These are phyloP conservation scores for Pseudomyrmex sp. DNA, from an alignment of 1,140 invertebrate species.

Conservation along the genomic window DNA sequence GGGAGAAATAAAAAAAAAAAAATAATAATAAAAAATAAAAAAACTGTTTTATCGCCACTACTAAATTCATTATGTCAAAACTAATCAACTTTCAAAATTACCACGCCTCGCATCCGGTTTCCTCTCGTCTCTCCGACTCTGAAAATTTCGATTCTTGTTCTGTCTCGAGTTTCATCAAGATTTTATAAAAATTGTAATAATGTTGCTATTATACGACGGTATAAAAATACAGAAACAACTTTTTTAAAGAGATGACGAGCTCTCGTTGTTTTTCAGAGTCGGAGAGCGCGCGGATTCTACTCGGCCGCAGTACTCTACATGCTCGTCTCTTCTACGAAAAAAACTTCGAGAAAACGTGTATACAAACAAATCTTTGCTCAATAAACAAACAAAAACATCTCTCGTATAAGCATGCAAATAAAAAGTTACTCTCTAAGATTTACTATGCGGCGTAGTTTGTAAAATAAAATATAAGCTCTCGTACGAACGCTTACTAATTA, in stretches of 20 bases:
- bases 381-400: slow-evolving; percentile 65
- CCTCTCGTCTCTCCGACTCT: slow-evolving; percentile 23
- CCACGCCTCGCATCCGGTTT: slow-evolving; percentile 18
- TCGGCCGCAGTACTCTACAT: slow-evolving; percentile 59
- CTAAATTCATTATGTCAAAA: not conserved
- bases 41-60: not conserved
- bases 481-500: slow-evolving; percentile 74
- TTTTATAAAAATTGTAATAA: too few species aligned
- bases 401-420: slow-evolving; percentile 68
- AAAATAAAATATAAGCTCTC: slow-evolving; percentile 72
- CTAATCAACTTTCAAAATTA: slow-evolving; percentile 31
- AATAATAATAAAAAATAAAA: too few species aligned
- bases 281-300: slow-evolving; percentile 38
- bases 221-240: slow-evolving; percentile 10
- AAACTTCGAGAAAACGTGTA: slow-evolving; percentile 61
- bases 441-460: slow-evolving; percentile 67
- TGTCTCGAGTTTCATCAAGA: too few species aligned
- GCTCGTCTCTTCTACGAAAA: slow-evolving; percentile 61
- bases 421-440: slow-evolving; percentile 56
- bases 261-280: slow-evolving; percentile 27
- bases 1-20: too few species aligned
- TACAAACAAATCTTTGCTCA: slow-evolving; percentile 60
- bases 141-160: not conserved
- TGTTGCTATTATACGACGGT: not conserved
- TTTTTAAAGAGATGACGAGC: slow-evolving; percentile 10